Evolutionary conservation across 2,888 invertebrate species (phyloP), one percentile per base, ranked within the genome.

Genomic region (Augochlorella aurata): DNA sequence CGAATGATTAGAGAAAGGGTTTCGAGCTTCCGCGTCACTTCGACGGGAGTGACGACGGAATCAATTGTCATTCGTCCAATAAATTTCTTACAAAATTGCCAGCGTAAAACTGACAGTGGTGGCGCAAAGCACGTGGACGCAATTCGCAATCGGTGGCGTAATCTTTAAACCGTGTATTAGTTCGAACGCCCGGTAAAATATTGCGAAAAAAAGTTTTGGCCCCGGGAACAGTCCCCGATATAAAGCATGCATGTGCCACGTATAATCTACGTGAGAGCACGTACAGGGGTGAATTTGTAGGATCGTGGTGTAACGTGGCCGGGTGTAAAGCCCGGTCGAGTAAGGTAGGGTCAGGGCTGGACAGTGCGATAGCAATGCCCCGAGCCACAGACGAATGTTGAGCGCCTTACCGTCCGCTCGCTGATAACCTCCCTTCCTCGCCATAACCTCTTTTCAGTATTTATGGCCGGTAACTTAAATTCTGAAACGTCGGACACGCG

Each of bases 351-450:
- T 90, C 90, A 89, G 88, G 87, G 83, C 89, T 91, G 92, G 91
- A 90, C 91, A 90, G 86, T 80, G 91, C 91, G 93, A 93, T 93
- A 93, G 91, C 87, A 85, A 86, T 85, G 86, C 88, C 85, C 83
- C 85, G 83, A 86, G 89, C 89, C 87, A 89, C 87, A 82, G 88
- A 87, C 85, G 87, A 88, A 85, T 89, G 88, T 89, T 89, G 89
- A 89, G 89, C 89, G 85, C 89, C 88, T 89, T 89, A 89, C 81
- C 83, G 89, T 79, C 81, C 78, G 78, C 82, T 84, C 79, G 66
- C 86, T 83, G 89, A 87, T 89, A 88, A 89, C 90, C 83, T 77
- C 77, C 74, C 84, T 79, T 83, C 79, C 85, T 79, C 77, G 52
- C 76, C 74, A 72, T 77, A 85, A 80, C 81, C 88, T 82, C 84